A percentile compares a stretch with the other conserved stretches of the same genome.
These are phyloP conservation scores for Trachurus trachurus DNA, from an alignment of 2,797 vertebrate species.

Conservation along the genomic window DNA sequence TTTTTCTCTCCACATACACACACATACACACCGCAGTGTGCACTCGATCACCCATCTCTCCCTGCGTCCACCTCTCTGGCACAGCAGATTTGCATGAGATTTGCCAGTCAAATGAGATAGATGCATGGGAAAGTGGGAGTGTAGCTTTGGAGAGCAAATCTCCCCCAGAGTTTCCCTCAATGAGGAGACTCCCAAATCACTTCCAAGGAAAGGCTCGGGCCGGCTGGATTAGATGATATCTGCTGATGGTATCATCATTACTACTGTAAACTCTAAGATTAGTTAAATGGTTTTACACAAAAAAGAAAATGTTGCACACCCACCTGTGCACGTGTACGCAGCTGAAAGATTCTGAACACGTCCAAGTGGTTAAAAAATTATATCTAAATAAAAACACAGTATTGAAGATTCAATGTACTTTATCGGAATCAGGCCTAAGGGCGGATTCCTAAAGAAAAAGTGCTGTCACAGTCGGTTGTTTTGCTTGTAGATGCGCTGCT, in stretches of 20 bases:
- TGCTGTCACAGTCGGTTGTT: background rate
- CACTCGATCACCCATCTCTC: conserved; percentile 21
- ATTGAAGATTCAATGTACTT: background rate
- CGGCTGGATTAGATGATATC: background rate
- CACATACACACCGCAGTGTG: conserved; percentile 30
- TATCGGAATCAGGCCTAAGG: background rate
- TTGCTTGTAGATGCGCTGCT: background rate
- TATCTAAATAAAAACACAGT: background rate
- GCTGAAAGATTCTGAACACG: no score
- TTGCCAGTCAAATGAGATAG: conserved; percentile 79
- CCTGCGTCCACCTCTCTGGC: conserved; percentile 30
- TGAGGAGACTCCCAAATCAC: conserved; percentile 44
- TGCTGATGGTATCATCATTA: background rate
- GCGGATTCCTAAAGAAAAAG: conserved; percentile 22
- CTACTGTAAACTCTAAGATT: background rate
- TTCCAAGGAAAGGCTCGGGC: conserved; percentile 38
- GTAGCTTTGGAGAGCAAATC: conserved; percentile 43
- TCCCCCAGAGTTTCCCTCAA: conserved; percentile 63
- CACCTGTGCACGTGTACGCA: no score
- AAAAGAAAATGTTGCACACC: background rate
- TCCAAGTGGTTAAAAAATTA: no score
- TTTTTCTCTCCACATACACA: background rate
- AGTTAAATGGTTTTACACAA: background rate
- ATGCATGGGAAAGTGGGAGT: conserved; percentile 48
- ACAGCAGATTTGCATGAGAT: conserved; percentile 73